Conservation (phyloP, 2,113 vertebrate genomes). For the Lophochroa leadbeateri region DNA sequence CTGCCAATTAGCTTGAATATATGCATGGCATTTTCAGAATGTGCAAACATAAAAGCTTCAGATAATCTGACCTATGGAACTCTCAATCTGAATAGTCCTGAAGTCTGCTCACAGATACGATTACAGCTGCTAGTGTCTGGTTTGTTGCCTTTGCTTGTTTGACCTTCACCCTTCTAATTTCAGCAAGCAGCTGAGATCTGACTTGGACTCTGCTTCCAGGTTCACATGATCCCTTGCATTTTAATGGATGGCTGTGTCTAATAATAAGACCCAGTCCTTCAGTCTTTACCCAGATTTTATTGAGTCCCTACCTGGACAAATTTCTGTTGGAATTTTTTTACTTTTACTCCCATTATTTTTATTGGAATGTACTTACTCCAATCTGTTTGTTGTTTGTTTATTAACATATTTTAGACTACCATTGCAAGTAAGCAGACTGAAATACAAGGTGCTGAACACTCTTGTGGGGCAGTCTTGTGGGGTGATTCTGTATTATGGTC, state of each 20-base stretch:
- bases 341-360: not conserved
- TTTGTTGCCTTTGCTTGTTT: conserved; percentile 52
- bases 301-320: not conserved
- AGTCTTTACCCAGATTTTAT: not conserved
- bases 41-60: conserved; percentile 14
- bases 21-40: conserved; percentile 10
- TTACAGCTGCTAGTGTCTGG: conserved; percentile 22
- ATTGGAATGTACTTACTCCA: not conserved
- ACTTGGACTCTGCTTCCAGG: conserved; percentile 27
- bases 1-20: conserved; percentile 1
- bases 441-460: not conserved
- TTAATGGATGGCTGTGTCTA: not conserved
- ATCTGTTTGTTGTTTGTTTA: not conserved
- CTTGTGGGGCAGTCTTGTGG: not conserved
- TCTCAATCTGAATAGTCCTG: conserved; percentile 8
- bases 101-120: not conserved
- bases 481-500: not conserved
- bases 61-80: conserved; percentile 8
- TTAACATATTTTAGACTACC: not conserved
- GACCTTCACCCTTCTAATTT: conserved; percentile 64
- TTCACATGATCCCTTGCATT: conserved; percentile 38
- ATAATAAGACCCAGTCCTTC: not conserved
- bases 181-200: conserved; percentile 26
- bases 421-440: not conserved
- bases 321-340: not conserved